Conservation (phyloP, 2,797 vertebrate species). For the Fistularia commersonii region DNA sequence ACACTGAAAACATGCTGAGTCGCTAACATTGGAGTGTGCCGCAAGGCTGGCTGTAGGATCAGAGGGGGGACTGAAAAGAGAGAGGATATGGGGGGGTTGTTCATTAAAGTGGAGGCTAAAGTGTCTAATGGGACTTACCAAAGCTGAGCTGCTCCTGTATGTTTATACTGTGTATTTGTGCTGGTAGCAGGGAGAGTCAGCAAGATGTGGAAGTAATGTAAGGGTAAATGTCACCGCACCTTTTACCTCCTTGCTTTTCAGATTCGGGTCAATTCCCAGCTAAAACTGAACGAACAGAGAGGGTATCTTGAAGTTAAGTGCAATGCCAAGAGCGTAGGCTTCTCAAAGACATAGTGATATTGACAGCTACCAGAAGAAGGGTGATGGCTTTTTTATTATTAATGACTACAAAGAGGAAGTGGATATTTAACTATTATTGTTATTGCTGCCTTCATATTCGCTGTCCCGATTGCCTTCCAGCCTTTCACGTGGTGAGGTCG, state of each 20-base stretch:
- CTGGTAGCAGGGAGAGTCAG: conserved; percentile 14
- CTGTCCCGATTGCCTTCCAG: conserved; percentile 67
- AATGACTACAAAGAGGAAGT: conserved; percentile 73
- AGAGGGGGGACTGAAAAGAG: conserved; percentile 38
- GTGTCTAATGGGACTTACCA: conserved; percentile 62
- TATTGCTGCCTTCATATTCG: conserved; percentile 58
- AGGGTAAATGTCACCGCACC: conserved; percentile 56
- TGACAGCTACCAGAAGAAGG: conserved; percentile 64
- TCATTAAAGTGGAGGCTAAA: conserved; percentile 59
- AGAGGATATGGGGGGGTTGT: conserved; percentile 37
- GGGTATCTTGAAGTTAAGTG: conserved; percentile 72
- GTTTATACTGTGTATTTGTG: conserved; percentile 23
- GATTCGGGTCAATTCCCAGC: conserved; percentile 57
- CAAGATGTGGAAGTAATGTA: conserved; percentile 29
- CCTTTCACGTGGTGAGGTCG: conserved; percentile 30
- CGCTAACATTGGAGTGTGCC: conserved; percentile 72
- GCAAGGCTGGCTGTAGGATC: conserved; percentile 61
- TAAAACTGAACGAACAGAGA: conserved; percentile 54
- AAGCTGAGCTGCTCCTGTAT: conserved; percentile 43
- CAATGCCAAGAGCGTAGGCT: conserved; percentile 67
- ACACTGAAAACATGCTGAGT: conserved; percentile 83
- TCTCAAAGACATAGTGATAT: conserved; percentile 63
- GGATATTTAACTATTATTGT: conserved; percentile 64
- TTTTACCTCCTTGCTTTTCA: conserved; percentile 55
- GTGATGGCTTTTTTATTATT: conserved; percentile 77